phyloP scores from a whole-genome alignment of 2,888 invertebrate species.

The Pristionchus maxplancki region DNA sequence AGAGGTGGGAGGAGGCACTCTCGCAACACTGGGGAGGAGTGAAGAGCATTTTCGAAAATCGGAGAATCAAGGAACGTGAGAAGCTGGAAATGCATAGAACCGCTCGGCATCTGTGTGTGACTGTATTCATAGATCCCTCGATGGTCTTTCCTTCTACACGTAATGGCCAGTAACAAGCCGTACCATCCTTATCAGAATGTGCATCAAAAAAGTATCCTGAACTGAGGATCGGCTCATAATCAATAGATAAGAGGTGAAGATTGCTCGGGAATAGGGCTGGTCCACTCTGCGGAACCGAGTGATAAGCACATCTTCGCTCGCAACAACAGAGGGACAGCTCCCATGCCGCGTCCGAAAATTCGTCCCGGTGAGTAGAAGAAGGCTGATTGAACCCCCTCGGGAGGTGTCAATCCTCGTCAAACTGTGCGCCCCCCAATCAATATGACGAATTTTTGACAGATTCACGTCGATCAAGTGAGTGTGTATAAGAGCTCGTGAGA shows the following conservation, averaged over 20 bases:
- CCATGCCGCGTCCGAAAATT: background rate
- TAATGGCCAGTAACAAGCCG: background rate
- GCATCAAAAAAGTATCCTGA: background rate
- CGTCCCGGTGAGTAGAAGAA: background rate
- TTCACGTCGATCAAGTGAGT: constrained; percentile 1
- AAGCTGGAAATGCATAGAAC: background rate
- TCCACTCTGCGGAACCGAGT: background rate
- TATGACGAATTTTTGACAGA: background rate
- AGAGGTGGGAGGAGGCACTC: background rate
- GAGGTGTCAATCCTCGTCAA: constrained; percentile 26
- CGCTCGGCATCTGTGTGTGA: background rate
- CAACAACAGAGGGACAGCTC: background rate
- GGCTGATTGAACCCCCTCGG: background rate
- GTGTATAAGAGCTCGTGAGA: constrained; percentile 18
- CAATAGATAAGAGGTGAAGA: background rate
- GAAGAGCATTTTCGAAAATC: background rate
- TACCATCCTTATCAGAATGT: background rate
- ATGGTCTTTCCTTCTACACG: background rate
- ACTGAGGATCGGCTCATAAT: background rate
- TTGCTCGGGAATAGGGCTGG: background rate
- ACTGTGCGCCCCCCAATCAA: background rate
- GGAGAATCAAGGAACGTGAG: background rate
- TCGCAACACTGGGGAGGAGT: background rate
- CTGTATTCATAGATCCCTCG: background rate
- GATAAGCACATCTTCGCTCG: background rate